Conservation (phyloP, 2,797 vertebrate species). For the Otolemur crassicaudatus region DNA sequence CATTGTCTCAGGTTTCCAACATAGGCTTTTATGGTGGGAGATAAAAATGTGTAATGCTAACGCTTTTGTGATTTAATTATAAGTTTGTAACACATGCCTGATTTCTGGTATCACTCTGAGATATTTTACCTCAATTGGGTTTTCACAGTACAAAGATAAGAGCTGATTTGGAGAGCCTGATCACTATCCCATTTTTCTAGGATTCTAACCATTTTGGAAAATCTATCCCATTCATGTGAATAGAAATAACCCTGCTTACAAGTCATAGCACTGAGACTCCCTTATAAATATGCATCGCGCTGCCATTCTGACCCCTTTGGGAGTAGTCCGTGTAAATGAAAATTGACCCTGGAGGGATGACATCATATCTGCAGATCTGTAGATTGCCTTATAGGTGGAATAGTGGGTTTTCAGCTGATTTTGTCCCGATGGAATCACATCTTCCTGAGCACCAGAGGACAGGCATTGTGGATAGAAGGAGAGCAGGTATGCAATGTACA, state of each 20-base stretch:
- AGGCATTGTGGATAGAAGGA: background rate
- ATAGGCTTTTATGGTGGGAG: background rate
- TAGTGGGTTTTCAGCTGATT: background rate
- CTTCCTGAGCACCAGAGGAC: background rate
- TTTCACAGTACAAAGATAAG: slow-evolving; percentile 13
- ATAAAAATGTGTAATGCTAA: background rate
- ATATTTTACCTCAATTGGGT: slow-evolving; percentile 12
- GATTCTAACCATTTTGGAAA: slow-evolving; percentile 12
- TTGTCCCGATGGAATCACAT: background rate
- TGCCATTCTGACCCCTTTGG: background rate
- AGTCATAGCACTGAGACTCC: background rate
- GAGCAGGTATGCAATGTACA: background rate
- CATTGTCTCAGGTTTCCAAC: background rate
- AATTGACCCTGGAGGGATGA: background rate
- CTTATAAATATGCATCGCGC: background rate
- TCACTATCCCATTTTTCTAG: slow-evolving; percentile 26
- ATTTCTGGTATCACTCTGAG: slow-evolving; percentile 17
- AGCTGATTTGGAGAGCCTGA: background rate
- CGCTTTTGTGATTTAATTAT: slow-evolving; percentile 40
- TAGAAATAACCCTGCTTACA: slow-evolving; percentile 8
- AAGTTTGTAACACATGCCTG: background rate
- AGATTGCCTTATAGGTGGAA: background rate
- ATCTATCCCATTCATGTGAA: background rate
- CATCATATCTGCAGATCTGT: background rate
- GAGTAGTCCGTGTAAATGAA: background rate